Conservation (phyloP, 2,888 invertebrate species). For the Nesidiocoris tenuis region DNA sequence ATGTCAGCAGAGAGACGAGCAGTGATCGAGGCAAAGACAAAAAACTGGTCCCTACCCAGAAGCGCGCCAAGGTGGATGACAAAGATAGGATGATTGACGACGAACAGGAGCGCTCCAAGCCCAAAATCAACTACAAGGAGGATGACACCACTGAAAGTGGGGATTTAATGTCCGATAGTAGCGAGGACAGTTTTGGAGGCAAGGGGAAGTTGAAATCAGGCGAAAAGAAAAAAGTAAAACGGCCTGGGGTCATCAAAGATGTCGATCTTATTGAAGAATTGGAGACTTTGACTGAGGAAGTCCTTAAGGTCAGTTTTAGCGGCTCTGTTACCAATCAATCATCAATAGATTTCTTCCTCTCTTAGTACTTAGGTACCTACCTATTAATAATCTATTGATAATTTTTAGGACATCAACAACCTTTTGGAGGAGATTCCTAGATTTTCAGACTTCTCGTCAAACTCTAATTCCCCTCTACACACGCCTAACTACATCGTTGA, state of each 20-base stretch:
- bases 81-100: constrained; percentile 30
- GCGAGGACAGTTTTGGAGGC: constrained; percentile 24
- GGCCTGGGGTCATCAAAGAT: constrained; percentile 59
- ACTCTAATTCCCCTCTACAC: constrained; percentile 73
- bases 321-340: constrained; percentile 10
- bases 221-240: constrained; percentile 56
- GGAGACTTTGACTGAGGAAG: constrained; percentile 72
- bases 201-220: constrained; percentile 49
- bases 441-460: constrained; percentile 72
- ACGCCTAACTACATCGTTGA: constrained; percentile 61
- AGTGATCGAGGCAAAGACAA: constrained; percentile 43
- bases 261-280: constrained; percentile 67
- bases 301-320: constrained; percentile 58
- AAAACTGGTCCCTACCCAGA: not conserved
- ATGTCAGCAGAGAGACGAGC: constrained; percentile 37
- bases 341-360: not conserved
- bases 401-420: constrained; percentile 74
- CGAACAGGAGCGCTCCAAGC: constrained; percentile 33
- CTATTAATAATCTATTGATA: no score
- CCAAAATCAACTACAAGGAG: constrained; percentile 46
- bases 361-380: not conserved
- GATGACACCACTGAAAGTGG: constrained; percentile 47
- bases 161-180: constrained; percentile 42
- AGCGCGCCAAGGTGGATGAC: constrained; percentile 9
- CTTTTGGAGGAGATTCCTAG: constrained; percentile 84